Evolutionary conservation across 2,113 vertebrate genomes (phyloP), one percentile per base, ranked within the genome.

Genomic region (Charina bottae): DNA sequence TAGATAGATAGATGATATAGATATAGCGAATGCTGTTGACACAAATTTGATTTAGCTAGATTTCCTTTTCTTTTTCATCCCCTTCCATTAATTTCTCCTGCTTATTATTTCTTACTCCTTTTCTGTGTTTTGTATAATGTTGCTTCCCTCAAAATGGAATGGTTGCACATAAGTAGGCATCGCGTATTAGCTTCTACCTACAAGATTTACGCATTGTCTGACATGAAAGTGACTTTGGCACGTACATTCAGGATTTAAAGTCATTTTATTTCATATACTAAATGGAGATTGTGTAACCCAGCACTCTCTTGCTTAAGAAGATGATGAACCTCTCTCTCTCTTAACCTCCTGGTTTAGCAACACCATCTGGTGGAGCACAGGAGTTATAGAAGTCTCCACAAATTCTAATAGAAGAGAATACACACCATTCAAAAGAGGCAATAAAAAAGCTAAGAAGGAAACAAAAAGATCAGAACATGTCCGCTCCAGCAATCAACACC

Each of bases 341-440:
- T 28, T n/a, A 49, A 72, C 84, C 84, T 87, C 42, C 54, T 92
- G 89, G 84, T 86, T 92, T 87, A 92, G 15, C 89, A 90, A 23
- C 84, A 87, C 92, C 92, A 78, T 54, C 92, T 92, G 83, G 88
- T 92, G 92, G 92, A 90, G 9, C 54, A 53, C 54, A 53, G 11
- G 28, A 49, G 13, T 33, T 23, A 92, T 59, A 87, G 83, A 90
- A n/a, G 24, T 26, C 56, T 10, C 53, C 10, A n/a, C 49, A 49
- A 46, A 26, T 59, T 64, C 28, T 89, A 42, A 42, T 42, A 42
- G 42, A 42, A 42, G 42, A 42, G 42, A 42, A 42, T 42, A 42
- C 11, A 42, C 42, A 42, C 42, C 42, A 42, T 42, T 42, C 42
- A 42, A 42, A 42, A 42, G 42, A 42, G 42, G 3, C 42, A 42